Evolutionary conservation across 2,797 vertebrate genomes (phyloP), one percentile per base, ranked within the genome.

Genomic region (Melanotaenia trifasciata): DNA sequence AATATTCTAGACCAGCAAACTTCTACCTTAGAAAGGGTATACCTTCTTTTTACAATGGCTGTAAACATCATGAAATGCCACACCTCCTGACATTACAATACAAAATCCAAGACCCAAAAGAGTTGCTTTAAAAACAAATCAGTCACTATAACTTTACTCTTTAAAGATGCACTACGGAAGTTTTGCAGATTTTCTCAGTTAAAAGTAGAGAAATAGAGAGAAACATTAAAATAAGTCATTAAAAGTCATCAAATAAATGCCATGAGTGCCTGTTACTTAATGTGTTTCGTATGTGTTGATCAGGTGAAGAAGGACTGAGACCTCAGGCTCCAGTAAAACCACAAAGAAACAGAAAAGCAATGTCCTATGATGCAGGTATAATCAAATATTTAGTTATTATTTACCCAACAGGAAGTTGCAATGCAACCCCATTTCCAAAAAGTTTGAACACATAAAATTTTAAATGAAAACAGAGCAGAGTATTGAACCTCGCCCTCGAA

Each of bases 311-410:
- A 80, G 93, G 91, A 33, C 72, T 90, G 59, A 91, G 95, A 78
- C 87, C 91, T 70, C 93, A 93, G 47, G 95, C 95, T 1, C 96
- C 96, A 2, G 89, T 95, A 70, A 97, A 97, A 74, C 96, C 96
- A 58, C 96, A 96, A 89, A 92, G 96, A 80, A 96, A 94, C 70
- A 94, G 96, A 33, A 94, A 96, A 74, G 94, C 96, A 2, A 92
- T 97, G 92, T 97, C 96, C 14, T 96, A 95, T 66, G 96, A 97
- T 67, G 94, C 93, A 93, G 94, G 94, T 94, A 80, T 6, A 10
- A 16, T 40, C 5, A 5, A 22, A 45, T 1, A 57, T 13, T 28
- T 28, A 36, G 1, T 24, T 45, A 47, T 50, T 1, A 33, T 24
- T 61, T 22, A 10, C 11, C 28, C 2, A 50, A 57, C n/a, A 40